These are phyloP conservation scores for Wiebesia pumilae DNA, from an alignment of 1,140 invertebrate genomes.

Conservation along the genomic window DNA sequence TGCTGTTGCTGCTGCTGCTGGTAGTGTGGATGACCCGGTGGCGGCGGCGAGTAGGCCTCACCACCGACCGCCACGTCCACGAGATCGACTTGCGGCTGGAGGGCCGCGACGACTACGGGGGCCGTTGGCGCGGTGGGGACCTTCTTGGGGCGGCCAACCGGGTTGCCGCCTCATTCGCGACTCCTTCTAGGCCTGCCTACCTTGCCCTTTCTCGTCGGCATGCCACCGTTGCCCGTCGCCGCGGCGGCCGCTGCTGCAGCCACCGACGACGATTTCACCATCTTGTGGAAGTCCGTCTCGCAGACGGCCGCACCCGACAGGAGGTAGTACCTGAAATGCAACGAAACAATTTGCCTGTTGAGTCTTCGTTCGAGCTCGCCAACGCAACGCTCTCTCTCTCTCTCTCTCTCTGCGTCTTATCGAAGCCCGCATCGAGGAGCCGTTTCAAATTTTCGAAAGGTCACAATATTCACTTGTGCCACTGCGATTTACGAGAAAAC, in stretches of 20 bases:
- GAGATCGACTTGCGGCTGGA: slow-evolving; percentile 56
- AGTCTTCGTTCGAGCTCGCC: not conserved
- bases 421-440: too few relatives aligned
- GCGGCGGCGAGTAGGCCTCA: slow-evolving; percentile 73
- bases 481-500: too few relatives aligned
- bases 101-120: slow-evolving; percentile 55
- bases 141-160: slow-evolving; percentile 75
- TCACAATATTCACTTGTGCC: too few relatives aligned
- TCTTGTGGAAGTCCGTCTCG: slow-evolving; percentile 94
- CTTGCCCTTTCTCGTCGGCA: slow-evolving; percentile 87
- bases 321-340: slow-evolving; percentile 83
- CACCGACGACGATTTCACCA: slow-evolving; percentile 80
- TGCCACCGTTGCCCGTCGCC: slow-evolving; percentile 76
- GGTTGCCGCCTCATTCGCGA: slow-evolving; percentile 81
- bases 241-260: slow-evolving; percentile 76
- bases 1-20: slow-evolving; percentile 63
- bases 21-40: slow-evolving; percentile 73
- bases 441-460: too few relatives aligned
- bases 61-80: slow-evolving; percentile 68
- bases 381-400: too few relatives aligned
- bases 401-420: too few relatives aligned
- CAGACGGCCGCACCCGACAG: slow-evolving; percentile 89
- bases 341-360: not conserved
- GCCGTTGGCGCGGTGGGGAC: slow-evolving; percentile 67
- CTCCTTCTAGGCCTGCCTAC: slow-evolving; percentile 80